Base-by-base conservation (phyloP, 1,140 invertebrate species). In the Venturia canescens region DNA sequence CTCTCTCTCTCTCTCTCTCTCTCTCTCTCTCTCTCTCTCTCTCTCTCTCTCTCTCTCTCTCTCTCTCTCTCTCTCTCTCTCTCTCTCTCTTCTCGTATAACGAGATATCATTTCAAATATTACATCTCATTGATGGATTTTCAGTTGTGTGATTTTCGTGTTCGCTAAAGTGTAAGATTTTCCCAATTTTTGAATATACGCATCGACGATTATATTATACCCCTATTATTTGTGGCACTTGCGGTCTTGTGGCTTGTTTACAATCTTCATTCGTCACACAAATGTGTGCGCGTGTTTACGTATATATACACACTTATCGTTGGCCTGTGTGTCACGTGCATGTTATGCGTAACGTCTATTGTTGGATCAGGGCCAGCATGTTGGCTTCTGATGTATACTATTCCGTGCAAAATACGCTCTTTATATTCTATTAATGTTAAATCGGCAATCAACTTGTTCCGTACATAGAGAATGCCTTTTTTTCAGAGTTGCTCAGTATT, bases 291-390 rank as follows among this genome's bases (percentile, higher is more conserved):
- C n/a, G n/a, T n/a, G n/a, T n/a, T n/a, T 48, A 9, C 9, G 3
- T 44, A 44, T 44, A 44, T 44, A 44, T 44, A 44, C 13, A 44
- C 13, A 9, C 13, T 44, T 26, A 63, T 63, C 60, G 23, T 63
- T 63, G 60, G 60, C 60, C 60, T 63, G 60, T 63, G 60, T 63
- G 26, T 63, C 60, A 63, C 60, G 60, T 63, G 60, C 60, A 63
- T 63, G 60, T 27, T 63, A 23, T 63, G 26, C 23, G 60, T 63
- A 26, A 23, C 60, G 60, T 63, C 21, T 63, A 63, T 27, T 23
- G 60, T 63, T 63, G 60, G 60, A 63, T 53, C 50, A 53, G 50
- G 5, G 50, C 60, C 60, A 63, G 60, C 60, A 63, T 63, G 60
- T 63, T 27, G 21, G 60, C 11, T 18, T 63, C 23, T 23, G 60